A percentile compares a stretch with the other conserved stretches of the same genome.
phyloP scores from a whole-genome alignment of 2,888 invertebrate species.

The Harmothoe impar region DNA sequence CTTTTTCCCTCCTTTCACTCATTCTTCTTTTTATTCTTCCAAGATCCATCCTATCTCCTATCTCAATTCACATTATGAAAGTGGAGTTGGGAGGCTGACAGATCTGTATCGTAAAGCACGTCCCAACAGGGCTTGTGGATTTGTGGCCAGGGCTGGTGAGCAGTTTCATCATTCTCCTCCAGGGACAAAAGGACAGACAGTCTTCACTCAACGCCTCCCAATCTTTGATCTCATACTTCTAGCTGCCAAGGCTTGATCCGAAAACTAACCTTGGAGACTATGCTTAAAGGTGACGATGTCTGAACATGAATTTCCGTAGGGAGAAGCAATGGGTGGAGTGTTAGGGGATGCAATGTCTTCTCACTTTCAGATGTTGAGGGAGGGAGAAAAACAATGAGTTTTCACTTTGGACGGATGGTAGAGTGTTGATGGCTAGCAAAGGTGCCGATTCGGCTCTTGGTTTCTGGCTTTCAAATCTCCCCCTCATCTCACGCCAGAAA shows the following conservation, averaged over 20 bases:
- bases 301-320: not conserved
- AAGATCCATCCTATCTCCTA: not conserved
- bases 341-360: not conserved
- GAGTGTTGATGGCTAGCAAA: not conserved
- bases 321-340: not conserved
- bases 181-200: no score
- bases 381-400: slow-evolving; percentile 23
- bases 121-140: not conserved
- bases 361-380: not conserved
- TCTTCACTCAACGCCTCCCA: no score
- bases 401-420: slow-evolving; percentile 5
- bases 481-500: not conserved
- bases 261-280: no score
- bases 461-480: not conserved
- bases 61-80: slow-evolving; percentile 38
- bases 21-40: not conserved
- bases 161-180: no score
- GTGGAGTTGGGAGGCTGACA: slow-evolving; percentile 4
- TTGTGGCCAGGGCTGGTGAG: not conserved
- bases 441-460: not conserved
- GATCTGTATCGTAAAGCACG: not conserved
- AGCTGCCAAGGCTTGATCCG: no score
- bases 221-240: no score
- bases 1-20: not conserved
- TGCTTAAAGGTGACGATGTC: not conserved